These are phyloP conservation scores for Python bivittatus DNA, from an alignment of 2,113 vertebrate species.

Conservation along the genomic window DNA sequence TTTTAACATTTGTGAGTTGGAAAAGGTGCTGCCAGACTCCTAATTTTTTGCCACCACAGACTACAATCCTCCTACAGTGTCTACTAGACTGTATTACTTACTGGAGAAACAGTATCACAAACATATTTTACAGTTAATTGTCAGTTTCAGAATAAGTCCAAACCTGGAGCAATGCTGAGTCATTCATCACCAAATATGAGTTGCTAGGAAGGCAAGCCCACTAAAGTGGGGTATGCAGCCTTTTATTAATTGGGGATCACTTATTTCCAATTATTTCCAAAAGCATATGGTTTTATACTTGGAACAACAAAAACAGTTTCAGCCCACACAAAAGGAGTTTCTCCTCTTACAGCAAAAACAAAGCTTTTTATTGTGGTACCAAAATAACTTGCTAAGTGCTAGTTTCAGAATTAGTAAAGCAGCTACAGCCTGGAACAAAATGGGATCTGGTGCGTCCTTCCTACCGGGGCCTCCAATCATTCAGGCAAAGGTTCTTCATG, in stretches of 20 bases:
- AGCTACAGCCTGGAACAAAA: not conserved
- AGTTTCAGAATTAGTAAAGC: constrained; percentile 13
- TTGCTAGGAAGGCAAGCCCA: constrained; percentile 21
- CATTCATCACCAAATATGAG: constrained; percentile 33
- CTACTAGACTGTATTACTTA: not conserved
- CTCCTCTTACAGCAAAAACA: constrained; percentile 45
- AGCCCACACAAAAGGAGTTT: constrained; percentile 42
- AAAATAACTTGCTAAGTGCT: constrained; percentile 45
- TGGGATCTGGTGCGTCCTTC: too few relatives aligned
- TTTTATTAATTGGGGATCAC: constrained; percentile 26
- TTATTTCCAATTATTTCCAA: constrained; percentile 41
- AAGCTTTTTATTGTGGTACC: constrained; percentile 52
- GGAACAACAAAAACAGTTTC: constrained; percentile 37
- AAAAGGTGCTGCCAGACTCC: too few relatives aligned
- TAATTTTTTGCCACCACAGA: too few relatives aligned
- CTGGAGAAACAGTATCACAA: not conserved
- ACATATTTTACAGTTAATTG: constrained; percentile 24
- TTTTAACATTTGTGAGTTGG: too few relatives aligned
- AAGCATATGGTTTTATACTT: constrained; percentile 28
- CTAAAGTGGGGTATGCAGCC: constrained; percentile 26
- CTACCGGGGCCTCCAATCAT: not conserved
- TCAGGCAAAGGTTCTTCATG: not conserved
- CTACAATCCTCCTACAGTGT: too few relatives aligned
- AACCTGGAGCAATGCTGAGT: constrained; percentile 12
- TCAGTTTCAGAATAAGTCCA: constrained; percentile 24